Percentiles rank a stretch among this genome's conserved stretches.
Conservation (phyloP, 2,113 vertebrate species). For the Sula dactylatra region DNA sequence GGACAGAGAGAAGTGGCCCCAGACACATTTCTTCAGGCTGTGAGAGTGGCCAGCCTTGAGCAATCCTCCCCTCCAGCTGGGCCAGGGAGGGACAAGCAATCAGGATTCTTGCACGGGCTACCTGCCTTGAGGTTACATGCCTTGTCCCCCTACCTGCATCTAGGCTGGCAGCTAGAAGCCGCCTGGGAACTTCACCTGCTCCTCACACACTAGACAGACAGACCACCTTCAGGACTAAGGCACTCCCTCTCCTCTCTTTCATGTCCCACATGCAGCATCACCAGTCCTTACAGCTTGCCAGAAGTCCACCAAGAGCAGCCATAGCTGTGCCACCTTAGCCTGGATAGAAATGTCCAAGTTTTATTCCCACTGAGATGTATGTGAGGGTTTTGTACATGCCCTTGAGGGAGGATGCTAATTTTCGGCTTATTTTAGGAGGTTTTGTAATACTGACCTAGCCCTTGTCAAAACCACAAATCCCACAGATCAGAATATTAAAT, state of each 20-base stretch:
- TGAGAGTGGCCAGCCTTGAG: neutral
- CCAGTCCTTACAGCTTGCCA: neutral
- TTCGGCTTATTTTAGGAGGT: neutral
- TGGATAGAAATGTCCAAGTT: neutral
- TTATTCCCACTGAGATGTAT: neutral
- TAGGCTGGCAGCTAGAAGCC: neutral
- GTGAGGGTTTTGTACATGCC: neutral
- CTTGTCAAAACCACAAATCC: neutral
- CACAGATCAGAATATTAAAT: neutral
- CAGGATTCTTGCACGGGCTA: neutral
- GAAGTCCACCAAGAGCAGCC: neutral
- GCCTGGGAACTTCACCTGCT: neutral
- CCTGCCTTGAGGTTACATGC: neutral
- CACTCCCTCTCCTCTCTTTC: neutral
- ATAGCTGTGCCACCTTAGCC: neutral
- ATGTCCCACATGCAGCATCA: neutral
- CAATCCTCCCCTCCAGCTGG: neutral
- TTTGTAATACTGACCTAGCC: neutral
- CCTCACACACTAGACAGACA: neutral
- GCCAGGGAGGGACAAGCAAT: neutral
- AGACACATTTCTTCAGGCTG: neutral
- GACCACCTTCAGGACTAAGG: neutral
- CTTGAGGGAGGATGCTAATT: neutral
- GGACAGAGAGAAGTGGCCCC: fast-evolving
- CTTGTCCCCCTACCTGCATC: neutral